Evolutionary conservation across 2,888 invertebrate genomes (phyloP).

Genomic region (Ferdinandea cuprea): DNA sequence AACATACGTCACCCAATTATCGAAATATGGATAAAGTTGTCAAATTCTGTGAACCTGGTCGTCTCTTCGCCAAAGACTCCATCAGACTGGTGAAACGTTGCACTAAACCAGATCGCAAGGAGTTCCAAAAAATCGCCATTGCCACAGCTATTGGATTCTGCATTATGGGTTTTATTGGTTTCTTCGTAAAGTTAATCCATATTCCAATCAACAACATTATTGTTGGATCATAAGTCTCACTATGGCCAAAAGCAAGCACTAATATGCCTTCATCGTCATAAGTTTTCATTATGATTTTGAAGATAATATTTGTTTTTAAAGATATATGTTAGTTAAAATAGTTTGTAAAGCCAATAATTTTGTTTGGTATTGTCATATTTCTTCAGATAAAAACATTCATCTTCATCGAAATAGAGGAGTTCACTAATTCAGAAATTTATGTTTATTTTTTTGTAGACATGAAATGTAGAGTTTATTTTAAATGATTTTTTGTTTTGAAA

Average conservation of each 20-base stretch:
- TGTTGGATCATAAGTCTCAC: slow-evolving; percentile 88
- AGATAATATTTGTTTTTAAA: slow-evolving; percentile 25
- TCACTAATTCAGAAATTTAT: not conserved
- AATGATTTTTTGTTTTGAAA: slow-evolving; percentile 28
- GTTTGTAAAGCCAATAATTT: not conserved
- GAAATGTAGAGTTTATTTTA: slow-evolving; percentile 33
- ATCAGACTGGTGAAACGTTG: slow-evolving; percentile 99
- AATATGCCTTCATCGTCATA: slow-evolving; percentile 48
- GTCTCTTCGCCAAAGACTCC: slow-evolving; percentile 99
- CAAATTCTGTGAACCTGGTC: slow-evolving; percentile 96
- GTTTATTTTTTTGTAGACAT: not conserved
- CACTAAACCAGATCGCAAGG: slow-evolving; percentile 99
- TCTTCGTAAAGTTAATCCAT: slow-evolving; percentile 99
- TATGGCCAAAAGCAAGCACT: slow-evolving; percentile 27
- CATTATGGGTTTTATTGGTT: slow-evolving; percentile 99
- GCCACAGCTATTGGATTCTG: slow-evolving; percentile 99
- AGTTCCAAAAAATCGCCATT: slow-evolving; percentile 99
- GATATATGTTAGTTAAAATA: slow-evolving; percentile 25
- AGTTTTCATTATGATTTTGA: slow-evolving; percentile 54
- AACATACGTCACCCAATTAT: not conserved
- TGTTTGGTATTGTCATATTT: slow-evolving; percentile 2
- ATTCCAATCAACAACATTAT: slow-evolving; percentile 99
- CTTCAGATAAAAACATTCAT: slow-evolving; percentile 1
- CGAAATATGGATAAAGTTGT: slow-evolving; percentile 97
- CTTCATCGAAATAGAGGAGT: slow-evolving; percentile 2